Conservation (phyloP, 2,113 vertebrate species). For the Athene noctua region DNA sequence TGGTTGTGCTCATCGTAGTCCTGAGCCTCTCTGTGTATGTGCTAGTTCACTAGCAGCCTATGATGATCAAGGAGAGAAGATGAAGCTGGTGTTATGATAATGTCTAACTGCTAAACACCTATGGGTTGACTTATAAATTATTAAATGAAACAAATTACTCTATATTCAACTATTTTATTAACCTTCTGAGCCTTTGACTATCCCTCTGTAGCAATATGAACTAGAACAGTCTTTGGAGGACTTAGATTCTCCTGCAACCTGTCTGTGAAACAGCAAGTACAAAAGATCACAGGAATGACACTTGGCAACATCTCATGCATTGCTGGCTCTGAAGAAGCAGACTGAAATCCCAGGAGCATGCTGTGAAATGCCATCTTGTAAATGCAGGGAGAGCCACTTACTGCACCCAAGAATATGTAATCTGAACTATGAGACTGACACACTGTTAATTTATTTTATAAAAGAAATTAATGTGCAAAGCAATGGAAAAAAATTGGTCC, state of each 20-base stretch:
- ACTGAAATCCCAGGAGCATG: not conserved
- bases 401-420: not conserved
- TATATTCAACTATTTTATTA: not conserved
- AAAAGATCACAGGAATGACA: not conserved
- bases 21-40: not conserved
- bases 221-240: not conserved
- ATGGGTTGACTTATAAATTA: not conserved
- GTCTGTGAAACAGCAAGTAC: not conserved
- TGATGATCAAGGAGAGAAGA: not conserved
- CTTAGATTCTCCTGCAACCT: not conserved
- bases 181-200: not conserved
- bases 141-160: not conserved
- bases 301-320: not conserved
- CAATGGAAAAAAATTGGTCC: accelerated
- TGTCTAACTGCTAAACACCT: not conserved
- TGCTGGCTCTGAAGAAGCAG: not conserved
- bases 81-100: not conserved
- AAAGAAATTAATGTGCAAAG: not conserved
- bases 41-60: not conserved
- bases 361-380: not conserved
- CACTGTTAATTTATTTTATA: not conserved
- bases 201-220: not conserved
- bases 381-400: not conserved
- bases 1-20: not conserved
- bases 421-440: not conserved